Base-by-base conservation (phyloP, 2,113 vertebrate genomes). In the Corythoichthys intestinalis region DNA sequence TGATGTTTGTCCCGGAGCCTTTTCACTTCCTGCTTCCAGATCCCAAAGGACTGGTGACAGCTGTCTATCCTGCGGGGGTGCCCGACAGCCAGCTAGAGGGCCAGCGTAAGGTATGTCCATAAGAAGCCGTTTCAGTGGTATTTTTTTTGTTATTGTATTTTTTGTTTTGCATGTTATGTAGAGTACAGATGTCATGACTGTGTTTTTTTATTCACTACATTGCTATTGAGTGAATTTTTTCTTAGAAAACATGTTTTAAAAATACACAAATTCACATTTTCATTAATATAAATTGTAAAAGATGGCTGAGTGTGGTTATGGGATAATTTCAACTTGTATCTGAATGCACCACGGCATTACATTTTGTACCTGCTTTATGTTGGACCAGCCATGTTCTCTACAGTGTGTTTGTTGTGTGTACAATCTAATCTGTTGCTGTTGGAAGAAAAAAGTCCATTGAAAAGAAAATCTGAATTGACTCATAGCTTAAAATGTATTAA, bases 11-110 rank as follows among this genome's bases (percentile, higher is more conserved):
- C 15, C 96, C 96, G 15, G 94, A 96, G 70, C 91, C 94, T 9
- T 83, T 95, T 80, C 96, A 99, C 89, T 99, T 98, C 86, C 88
- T 93, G 81, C 90, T 98, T 61, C 96, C 96, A 37, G 92, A 91
- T 37, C 81, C 89, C 17, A 88, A 85, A 44, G 84, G 87, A 2
- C 91, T 98, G 12, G 77, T 94, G 71, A 97, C 95, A 2, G 77
- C 94, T 60, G 90, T 94, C 0, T 98, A 95, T 82, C 96, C 97
- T 53, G 90, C 91, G 13, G 95, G 95, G 74, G 89, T 96, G 72
- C 80, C 93, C 37, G 96, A 98, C 78, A 86, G 77, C 79, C 91
- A 94, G 0, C 89, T 99, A 20, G 92, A 94, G 78, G 77, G 83
- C 15, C 91, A 89, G 6, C 93, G 96, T 74, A 93, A 93, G 93